phyloP scores from a whole-genome alignment of 2,113 vertebrate species.

The Sander vitreus region DNA sequence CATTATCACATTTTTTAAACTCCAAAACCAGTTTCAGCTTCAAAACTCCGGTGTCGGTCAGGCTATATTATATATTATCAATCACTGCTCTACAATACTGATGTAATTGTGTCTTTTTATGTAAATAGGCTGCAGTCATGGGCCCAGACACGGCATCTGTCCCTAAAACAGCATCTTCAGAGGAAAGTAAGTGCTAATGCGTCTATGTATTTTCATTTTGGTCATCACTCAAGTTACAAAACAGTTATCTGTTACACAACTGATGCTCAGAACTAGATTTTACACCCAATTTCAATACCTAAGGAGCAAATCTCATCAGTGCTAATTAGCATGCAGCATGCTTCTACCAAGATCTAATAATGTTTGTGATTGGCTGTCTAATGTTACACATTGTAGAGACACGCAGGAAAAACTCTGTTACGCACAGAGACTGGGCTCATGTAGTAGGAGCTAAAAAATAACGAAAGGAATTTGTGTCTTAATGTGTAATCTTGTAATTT shows the following conservation, averaged over 20 bases:
- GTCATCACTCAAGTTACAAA: neutral
- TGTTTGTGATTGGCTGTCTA: too few species aligned
- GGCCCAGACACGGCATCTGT: slow-evolving; percentile 60
- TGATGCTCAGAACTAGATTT: neutral
- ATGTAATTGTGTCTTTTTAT: slow-evolving; percentile 1
- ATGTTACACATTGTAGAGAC: too few species aligned
- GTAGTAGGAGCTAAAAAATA: too few species aligned
- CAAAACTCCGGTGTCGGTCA: neutral
- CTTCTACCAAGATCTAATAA: too few species aligned
- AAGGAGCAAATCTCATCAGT: too few species aligned
- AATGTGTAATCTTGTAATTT: too few species aligned
- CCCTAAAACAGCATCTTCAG: slow-evolving; percentile 63
- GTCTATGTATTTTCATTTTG: neutral
- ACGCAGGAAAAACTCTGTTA: too few species aligned
- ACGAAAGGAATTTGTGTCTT: too few species aligned
- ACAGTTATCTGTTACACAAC: neutral
- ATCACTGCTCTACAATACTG: neutral
- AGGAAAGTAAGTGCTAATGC: slow-evolving; percentile 60
- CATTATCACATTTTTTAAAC: neutral
- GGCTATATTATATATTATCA: neutral
- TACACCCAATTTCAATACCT: too few species aligned
- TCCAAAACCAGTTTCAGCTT: neutral
- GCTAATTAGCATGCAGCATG: too few species aligned
- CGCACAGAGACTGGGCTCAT: too few species aligned
- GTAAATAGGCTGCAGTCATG: slow-evolving; percentile 64